Conservation (phyloP, 2,888 invertebrate species). For the Ferrisia virgata region DNA sequence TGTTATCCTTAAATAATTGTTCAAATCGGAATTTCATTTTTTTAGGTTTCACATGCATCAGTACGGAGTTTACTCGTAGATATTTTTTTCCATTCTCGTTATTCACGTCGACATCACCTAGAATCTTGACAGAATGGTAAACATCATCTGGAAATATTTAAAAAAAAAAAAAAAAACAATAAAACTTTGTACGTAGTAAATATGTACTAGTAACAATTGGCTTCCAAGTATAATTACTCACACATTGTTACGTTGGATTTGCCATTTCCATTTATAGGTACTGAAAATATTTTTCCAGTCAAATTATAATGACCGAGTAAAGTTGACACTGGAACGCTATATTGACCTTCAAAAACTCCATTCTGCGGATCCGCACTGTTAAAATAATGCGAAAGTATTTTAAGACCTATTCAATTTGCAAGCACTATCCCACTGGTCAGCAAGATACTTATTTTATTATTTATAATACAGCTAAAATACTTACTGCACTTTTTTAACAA, state of each 20-base stretch:
- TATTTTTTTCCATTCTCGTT: background rate
- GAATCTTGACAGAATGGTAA: background rate
- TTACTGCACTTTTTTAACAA: slow-evolving; percentile 30
- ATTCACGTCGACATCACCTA: background rate
- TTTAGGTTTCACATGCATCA: slow-evolving; percentile 28
- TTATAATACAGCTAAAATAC: background rate
- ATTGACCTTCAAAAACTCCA: slow-evolving; percentile 31
- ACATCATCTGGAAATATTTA: background rate
- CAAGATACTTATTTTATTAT: no score
- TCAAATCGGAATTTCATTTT: slow-evolving; percentile 37
- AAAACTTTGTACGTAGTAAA: background rate
- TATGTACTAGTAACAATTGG: background rate
- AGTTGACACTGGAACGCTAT: slow-evolving; percentile 11
- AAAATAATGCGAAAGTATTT: background rate
- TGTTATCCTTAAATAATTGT: slow-evolving; percentile 37
- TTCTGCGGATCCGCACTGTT: background rate
- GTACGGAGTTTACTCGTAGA: background rate
- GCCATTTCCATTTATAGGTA: slow-evolving; percentile 34
- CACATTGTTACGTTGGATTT: slow-evolving; percentile 33
- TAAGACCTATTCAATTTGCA: background rate
- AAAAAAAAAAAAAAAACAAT: background rate
- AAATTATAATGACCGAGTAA: slow-evolving; percentile 22
- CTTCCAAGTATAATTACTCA: background rate
- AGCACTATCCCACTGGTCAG: no score
- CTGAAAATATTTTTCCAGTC: slow-evolving; percentile 36